Conservation (phyloP, 2,797 vertebrate genomes). For the Microctenopoma stevenorrisi region DNA sequence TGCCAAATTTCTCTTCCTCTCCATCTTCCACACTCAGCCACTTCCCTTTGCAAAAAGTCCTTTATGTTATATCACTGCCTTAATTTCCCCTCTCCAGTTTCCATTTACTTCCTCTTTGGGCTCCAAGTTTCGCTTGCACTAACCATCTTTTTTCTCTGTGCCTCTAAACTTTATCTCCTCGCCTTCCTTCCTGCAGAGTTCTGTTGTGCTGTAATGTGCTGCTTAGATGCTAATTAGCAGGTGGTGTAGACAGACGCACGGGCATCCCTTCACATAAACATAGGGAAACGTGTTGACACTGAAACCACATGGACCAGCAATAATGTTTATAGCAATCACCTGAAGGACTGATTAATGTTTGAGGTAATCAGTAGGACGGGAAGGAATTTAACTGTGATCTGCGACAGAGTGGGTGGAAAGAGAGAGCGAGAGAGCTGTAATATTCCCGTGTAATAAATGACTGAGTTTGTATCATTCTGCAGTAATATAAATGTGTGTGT, state of each 20-base stretch:
- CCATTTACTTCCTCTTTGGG: slow-evolving; percentile 59
- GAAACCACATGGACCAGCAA: slow-evolving; percentile 60
- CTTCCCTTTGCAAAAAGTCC: slow-evolving; percentile 51
- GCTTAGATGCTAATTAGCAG: slow-evolving; percentile 67
- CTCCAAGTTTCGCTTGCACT: slow-evolving; percentile 29
- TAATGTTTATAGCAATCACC: slow-evolving; percentile 77
- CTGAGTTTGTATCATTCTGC: slow-evolving; percentile 20
- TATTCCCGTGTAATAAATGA: slow-evolving; percentile 23
- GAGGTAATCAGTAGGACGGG: slow-evolving; percentile 71
- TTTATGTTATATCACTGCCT: slow-evolving; percentile 50
- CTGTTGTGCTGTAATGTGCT: slow-evolving; percentile 22
- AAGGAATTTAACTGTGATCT: slow-evolving; percentile 53
- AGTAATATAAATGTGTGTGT: slow-evolving; percentile 1
- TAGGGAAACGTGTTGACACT: slow-evolving; percentile 61
- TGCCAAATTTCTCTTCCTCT: slow-evolving; percentile 61
- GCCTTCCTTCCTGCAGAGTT: slow-evolving; percentile 29
- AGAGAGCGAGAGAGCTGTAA: slow-evolving; percentile 6
- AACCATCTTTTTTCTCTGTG: slow-evolving; percentile 26
- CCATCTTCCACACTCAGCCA: slow-evolving; percentile 44
- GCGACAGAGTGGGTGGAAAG: slow-evolving; percentile 35
- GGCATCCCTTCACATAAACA: slow-evolving; percentile 73
- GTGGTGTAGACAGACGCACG: slow-evolving; percentile 56
- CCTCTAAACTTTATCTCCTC: slow-evolving; percentile 23
- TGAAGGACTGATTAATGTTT: slow-evolving; percentile 78
- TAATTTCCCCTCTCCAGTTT: slow-evolving; percentile 64